Percentiles rank a stretch among this genome's conserved stretches.
These are phyloP conservation scores for Stegodyphus dumicola DNA, from an alignment of 1,140 invertebrate genomes.

Conservation along the genomic window DNA sequence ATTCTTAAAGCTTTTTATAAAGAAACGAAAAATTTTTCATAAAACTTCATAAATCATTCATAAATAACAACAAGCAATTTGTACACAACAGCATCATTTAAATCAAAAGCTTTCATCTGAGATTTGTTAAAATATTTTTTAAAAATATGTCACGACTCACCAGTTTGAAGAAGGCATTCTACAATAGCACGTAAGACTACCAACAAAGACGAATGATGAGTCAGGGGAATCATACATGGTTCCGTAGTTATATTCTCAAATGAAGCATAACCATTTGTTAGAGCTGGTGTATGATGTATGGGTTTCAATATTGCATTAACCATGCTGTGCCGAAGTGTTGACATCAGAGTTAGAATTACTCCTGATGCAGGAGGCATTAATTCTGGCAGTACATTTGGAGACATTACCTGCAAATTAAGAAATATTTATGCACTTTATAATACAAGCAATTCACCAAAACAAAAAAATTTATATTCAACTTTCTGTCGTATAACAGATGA, in stretches of 20 bases:
- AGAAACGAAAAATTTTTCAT: no score
- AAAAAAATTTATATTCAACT: no score
- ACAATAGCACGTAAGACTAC: slow-evolving; percentile 71
- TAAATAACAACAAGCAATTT: no score
- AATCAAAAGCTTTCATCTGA: no score
- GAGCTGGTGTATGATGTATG: neutral
- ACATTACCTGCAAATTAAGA: slow-evolving; percentile 65
- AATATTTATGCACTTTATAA: neutral
- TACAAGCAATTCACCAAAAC: no score
- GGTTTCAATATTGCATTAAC: slow-evolving; percentile 58
- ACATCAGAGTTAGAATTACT: slow-evolving; percentile 68
- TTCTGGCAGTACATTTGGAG: slow-evolving; percentile 67
- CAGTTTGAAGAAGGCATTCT: slow-evolving; percentile 71
- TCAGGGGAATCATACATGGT: slow-evolving; percentile 17
- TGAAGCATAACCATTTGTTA: slow-evolving; percentile 65
- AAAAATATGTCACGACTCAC: slow-evolving; percentile 62
- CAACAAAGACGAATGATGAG: slow-evolving; percentile 69
- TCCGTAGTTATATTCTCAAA: slow-evolving; percentile 65
- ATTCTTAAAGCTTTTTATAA: no score
- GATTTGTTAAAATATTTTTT: no score
- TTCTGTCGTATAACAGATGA: no score
- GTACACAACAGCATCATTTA: no score
- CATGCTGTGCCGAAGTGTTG: slow-evolving; percentile 69
- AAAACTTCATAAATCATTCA: no score
- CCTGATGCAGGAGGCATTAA: slow-evolving; percentile 67